A percentile compares a stretch with the other conserved stretches of the same genome.
Evolutionary conservation across 2,888 invertebrate genomes (phyloP).

Genomic region (Muschampia plurimacula): DNA sequence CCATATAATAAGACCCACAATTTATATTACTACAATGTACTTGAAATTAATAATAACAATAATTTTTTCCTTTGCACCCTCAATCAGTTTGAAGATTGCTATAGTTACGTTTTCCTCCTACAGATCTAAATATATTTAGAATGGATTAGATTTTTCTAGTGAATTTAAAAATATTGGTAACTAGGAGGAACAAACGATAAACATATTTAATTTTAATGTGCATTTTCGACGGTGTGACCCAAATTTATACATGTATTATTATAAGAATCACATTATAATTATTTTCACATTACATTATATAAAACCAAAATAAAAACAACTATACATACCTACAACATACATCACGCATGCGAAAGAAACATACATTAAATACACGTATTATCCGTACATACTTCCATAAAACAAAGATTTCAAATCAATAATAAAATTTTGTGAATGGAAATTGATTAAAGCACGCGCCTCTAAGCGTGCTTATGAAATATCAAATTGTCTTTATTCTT

Average conservation of each 20-base stretch:
- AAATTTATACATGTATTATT: conserved; percentile 23
- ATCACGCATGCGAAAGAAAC: conserved; percentile 30
- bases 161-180: conserved; percentile 38
- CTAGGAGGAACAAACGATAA: conserved; percentile 33
- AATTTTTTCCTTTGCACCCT: conserved; percentile 14
- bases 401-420: conserved; percentile 25
- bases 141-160: conserved; percentile 25
- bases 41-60: conserved; percentile 20
- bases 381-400: conserved; percentile 26
- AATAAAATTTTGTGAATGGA: conserved; percentile 45
- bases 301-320: conserved; percentile 57
- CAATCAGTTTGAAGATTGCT: conserved; percentile 25
- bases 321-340: conserved; percentile 53
- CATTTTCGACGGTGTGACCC: conserved; percentile 23
- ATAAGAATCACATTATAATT: conserved; percentile 56
- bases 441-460: conserved; percentile 49
- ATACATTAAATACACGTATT: conserved; percentile 37
- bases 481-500: conserved; percentile 65
- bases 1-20: conserved; percentile 18
- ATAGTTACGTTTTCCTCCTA: conserved; percentile 25
- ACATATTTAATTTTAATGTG: conserved; percentile 12
- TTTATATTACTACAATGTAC: conserved; percentile 22
- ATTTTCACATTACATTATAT: conserved; percentile 58
- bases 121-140: conserved; percentile 32
- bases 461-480: conserved; percentile 56